Conservation (phyloP, 2,113 vertebrate species). For the Osmerus eperlanus region DNA sequence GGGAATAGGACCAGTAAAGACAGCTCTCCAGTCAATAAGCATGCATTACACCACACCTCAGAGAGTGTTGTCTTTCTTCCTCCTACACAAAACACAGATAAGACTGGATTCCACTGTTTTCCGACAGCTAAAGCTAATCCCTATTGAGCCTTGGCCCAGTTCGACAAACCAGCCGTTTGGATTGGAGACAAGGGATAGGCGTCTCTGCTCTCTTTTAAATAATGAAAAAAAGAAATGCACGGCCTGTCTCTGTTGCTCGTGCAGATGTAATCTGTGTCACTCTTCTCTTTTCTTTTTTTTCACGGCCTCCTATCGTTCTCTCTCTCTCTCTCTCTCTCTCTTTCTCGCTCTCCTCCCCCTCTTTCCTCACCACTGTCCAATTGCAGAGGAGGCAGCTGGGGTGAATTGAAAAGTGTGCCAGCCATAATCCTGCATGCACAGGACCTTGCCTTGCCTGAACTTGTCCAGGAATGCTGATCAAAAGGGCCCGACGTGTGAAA, state of each 20-base stretch:
- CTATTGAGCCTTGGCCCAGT: conserved; percentile 70
- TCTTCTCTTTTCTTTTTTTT: conserved; percentile 52
- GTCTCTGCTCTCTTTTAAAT: conserved; percentile 44
- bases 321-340: background rate
- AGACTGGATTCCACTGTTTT: conserved; percentile 55
- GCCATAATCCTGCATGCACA: conserved; percentile 43
- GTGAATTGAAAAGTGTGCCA: conserved; percentile 56
- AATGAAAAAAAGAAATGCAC: conserved; percentile 28
- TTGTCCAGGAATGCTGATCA: conserved; percentile 33
- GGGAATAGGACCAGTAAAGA: background rate
- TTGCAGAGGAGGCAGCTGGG: conserved; percentile 61
- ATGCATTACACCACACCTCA: background rate
- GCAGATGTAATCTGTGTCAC: conserved; percentile 69
- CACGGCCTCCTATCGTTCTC: conserved; percentile 15
- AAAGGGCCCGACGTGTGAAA: conserved; percentile 1
- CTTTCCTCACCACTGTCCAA: conserved; percentile 50
- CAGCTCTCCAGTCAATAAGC: background rate
- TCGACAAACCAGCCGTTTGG: conserved; percentile 61
- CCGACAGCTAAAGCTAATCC: conserved; percentile 54
- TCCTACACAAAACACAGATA: conserved; percentile 41
- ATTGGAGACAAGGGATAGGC: conserved; percentile 36
- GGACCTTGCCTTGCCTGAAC: background rate
- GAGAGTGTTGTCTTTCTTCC: conserved; percentile 43
- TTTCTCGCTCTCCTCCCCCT: conserved; percentile 22
- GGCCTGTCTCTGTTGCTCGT: conserved; percentile 50